Evolutionary conservation across 2,888 invertebrate genomes (phyloP).

Genomic region (Allophyes oxyacanthae): DNA sequence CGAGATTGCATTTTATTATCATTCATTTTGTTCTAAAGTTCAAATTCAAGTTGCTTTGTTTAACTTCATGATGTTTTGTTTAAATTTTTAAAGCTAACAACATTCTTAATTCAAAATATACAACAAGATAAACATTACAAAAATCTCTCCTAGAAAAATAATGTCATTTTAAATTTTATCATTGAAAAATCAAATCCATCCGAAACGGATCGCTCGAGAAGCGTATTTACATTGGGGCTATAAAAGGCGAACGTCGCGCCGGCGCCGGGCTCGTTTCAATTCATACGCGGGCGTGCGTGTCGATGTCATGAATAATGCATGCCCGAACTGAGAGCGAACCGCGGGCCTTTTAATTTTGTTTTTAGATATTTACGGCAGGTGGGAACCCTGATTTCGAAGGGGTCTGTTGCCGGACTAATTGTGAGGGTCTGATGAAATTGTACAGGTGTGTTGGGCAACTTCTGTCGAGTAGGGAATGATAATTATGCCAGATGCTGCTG

Average conservation of each 20-base stretch:
- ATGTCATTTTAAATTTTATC: constrained; percentile 47
- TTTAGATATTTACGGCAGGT: constrained; percentile 41
- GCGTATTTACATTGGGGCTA: constrained; percentile 65
- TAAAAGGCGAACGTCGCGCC: constrained; percentile 62
- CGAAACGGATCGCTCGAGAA: constrained; percentile 40
- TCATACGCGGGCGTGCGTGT: constrained; percentile 69
- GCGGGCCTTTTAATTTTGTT: constrained; percentile 56
- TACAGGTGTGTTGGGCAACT: constrained; percentile 24
- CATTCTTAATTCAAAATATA: background rate
- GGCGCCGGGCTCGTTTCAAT: constrained; percentile 63
- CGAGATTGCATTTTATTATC: constrained; percentile 31
- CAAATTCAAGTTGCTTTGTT: constrained; percentile 5
- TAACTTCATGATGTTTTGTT: background rate
- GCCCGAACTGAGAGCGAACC: constrained; percentile 46
- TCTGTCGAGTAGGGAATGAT: constrained; percentile 23
- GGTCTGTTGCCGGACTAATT: constrained; percentile 21
- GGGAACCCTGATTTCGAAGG: constrained; percentile 36
- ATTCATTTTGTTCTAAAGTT: constrained; percentile 30
- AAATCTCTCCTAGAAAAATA: constrained; percentile 27
- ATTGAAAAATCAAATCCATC: constrained; percentile 57
- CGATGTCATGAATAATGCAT: constrained; percentile 68
- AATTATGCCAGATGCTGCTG: constrained; percentile 28
- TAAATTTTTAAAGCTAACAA: background rate
- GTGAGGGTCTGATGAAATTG: constrained; percentile 34
- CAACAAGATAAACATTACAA: constrained; percentile 4